Percentiles rank a stretch among this genome's conserved stretches.
phyloP scores from a whole-genome alignment of 2,113 vertebrate species.

The Syrmaticus mikado region DNA sequence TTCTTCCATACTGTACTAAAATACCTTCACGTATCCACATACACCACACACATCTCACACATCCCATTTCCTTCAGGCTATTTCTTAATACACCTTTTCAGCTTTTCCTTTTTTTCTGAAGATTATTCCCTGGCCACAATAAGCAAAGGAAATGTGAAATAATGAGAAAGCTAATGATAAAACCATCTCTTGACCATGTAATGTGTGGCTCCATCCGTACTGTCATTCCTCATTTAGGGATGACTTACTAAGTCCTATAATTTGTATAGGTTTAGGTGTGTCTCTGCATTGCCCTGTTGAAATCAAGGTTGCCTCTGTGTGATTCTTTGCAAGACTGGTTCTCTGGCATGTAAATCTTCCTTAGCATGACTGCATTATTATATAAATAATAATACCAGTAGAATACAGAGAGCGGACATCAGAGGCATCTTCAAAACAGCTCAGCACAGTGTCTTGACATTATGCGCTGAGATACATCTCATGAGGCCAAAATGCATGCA shows the following conservation, averaged over 20 bases:
- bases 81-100: not conserved
- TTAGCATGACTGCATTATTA: not conserved
- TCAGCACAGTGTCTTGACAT: not conserved
- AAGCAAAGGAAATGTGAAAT: not conserved
- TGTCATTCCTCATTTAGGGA: not conserved
- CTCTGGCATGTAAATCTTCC: not conserved
- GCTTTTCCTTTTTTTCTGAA: not conserved
- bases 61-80: not conserved
- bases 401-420: not conserved
- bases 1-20: not conserved
- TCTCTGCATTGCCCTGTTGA: not conserved
- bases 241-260: not conserved
- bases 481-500: not conserved
- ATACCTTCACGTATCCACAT: too few relatives aligned
- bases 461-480: not conserved
- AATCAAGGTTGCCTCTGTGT: not conserved
- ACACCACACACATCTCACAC: rapidly evolving
- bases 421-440: not conserved
- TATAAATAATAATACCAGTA: not conserved
- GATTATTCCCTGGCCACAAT: not conserved
- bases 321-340: not conserved
- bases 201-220: not conserved
- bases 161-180: not conserved
- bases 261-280: not conserved
- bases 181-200: not conserved